Evolutionary conservation across 2,888 invertebrate genomes (phyloP).

Genomic region (Acleris emargana): DNA sequence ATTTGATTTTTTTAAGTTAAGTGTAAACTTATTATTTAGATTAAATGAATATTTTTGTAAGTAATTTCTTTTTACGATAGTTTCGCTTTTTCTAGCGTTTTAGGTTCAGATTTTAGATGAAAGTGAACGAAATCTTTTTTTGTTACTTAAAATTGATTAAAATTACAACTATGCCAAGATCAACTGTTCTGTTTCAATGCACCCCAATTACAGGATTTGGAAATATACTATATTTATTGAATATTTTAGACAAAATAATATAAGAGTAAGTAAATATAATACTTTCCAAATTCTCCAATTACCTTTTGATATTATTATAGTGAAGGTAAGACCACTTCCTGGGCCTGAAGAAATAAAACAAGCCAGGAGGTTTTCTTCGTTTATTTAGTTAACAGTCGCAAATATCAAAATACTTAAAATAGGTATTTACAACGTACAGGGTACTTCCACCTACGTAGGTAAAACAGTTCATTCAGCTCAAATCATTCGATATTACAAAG

Average conservation of each 20-base stretch:
- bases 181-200: conserved; percentile 62
- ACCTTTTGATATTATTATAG: too few species aligned
- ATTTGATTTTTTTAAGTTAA: conserved; percentile 77
- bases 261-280: background rate
- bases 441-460: conserved; percentile 81
- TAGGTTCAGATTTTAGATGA: conserved; percentile 77
- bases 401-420: conserved; percentile 76
- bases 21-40: conserved; percentile 77
- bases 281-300: too few species aligned
- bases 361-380: conserved; percentile 61
- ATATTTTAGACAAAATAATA: background rate
- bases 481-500: conserved; percentile 78
- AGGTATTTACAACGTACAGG: conserved; percentile 79
- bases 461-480: conserved; percentile 72
- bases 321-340: too few species aligned
- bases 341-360: conserved; percentile 48
- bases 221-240: background rate
- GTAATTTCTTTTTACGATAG: conserved; percentile 77
- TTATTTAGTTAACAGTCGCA: conserved; percentile 82
- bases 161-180: conserved; percentile 83
- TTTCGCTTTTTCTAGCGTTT: conserved; percentile 78
- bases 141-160: conserved; percentile 83
- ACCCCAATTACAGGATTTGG: background rate
- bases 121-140: conserved; percentile 76
- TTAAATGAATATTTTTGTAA: conserved; percentile 81